Conservation (phyloP, 1,140 invertebrate species). For the Cecropterus lyciades region DNA sequence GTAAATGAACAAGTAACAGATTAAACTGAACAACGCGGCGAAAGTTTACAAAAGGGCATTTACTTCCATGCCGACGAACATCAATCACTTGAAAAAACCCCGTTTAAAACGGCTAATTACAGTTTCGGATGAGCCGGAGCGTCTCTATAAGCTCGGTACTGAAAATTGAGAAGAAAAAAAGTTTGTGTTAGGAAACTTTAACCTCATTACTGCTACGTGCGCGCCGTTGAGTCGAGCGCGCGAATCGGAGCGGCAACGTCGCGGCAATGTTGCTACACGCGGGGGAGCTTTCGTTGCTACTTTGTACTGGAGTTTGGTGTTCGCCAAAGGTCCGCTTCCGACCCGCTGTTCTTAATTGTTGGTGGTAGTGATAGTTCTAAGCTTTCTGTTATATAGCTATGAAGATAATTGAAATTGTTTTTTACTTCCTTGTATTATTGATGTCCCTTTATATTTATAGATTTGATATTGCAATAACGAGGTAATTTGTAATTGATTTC, state of each 20-base stretch:
- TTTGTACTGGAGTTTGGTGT: conserved; percentile 43
- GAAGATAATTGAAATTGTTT: too few species aligned
- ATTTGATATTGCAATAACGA: too few species aligned
- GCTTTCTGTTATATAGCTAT: too few species aligned
- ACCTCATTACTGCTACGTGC: conserved; percentile 71
- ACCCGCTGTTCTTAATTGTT: not conserved
- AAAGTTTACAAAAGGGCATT: conserved; percentile 10
- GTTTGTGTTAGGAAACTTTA: conserved; percentile 70
- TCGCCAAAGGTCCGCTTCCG: not conserved
- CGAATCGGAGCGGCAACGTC: conserved; percentile 68
- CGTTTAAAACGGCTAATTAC: conserved; percentile 46
- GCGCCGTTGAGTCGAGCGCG: conserved; percentile 43
- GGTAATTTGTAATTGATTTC: too few species aligned
- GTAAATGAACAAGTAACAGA: conserved; percentile 1
- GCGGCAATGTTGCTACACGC: conserved; percentile 50
- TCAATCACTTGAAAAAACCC: conserved; percentile 29
- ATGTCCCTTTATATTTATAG: too few species aligned
- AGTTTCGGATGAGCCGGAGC: conserved; percentile 43
- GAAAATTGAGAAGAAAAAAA: conserved; percentile 62
- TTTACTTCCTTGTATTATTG: too few species aligned
- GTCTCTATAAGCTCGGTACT: conserved; percentile 50
- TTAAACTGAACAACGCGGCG: not conserved
- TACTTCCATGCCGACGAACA: conserved; percentile 2
- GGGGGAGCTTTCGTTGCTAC: conserved; percentile 49
- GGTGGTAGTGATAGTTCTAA: not conserved